Evolutionary conservation across 2,888 invertebrate species (phyloP).

Genomic region (Adelognathus sp.): DNA sequence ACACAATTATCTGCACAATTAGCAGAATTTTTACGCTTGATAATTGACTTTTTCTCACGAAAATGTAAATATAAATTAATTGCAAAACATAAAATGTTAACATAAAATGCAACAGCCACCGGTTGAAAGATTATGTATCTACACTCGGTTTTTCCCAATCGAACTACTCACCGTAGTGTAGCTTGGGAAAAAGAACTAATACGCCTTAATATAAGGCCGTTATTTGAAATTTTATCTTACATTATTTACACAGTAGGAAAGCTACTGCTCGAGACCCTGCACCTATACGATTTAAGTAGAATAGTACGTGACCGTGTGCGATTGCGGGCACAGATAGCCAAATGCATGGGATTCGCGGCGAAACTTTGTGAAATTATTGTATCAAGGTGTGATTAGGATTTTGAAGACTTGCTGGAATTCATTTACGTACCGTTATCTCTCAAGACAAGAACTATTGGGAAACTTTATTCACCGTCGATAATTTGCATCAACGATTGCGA

Average conservation of each 20-base stretch:
- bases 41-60: background rate
- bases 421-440: no score
- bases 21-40: background rate
- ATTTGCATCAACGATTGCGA: no score
- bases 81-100: background rate
- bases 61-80: background rate
- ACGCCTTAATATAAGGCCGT: constrained; percentile 38
- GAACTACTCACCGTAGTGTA: background rate
- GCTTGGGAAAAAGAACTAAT: constrained; percentile 7
- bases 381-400: no score
- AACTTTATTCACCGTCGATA: no score
- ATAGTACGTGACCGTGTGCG: background rate
- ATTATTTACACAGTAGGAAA: constrained; percentile 12
- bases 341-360: background rate
- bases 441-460: no score
- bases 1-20: background rate
- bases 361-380: no score
- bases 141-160: constrained; percentile 5
- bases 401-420: no score
- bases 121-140: background rate
- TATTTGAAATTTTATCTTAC: background rate
- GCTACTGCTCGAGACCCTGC: background rate
- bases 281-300: background rate
- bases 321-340: background rate
- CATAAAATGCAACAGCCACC: background rate